Conservation (phyloP, 2,888 invertebrate genomes). For the Allygus modestus region DNA sequence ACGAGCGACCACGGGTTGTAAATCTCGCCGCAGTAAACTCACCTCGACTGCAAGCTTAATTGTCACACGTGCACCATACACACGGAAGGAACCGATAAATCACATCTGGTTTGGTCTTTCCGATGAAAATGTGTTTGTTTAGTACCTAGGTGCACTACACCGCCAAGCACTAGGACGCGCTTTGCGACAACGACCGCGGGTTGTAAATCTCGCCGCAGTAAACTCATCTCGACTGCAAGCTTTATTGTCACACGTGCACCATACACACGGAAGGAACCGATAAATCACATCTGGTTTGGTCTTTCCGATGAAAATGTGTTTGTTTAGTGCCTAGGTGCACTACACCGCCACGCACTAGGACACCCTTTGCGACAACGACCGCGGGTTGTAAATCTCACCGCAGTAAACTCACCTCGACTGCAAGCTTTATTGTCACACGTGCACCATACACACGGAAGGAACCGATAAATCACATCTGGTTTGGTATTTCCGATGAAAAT, state of each 20-base stretch:
- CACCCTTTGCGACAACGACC: background rate
- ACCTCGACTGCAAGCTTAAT: no score
- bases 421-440: background rate
- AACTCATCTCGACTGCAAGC: background rate
- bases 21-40: no score
- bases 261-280: background rate
- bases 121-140: no score
- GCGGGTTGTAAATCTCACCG: background rate
- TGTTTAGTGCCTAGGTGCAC: no score
- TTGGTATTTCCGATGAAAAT: no score
- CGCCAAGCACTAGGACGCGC: background rate
- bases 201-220: background rate
- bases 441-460: background rate
- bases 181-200: background rate
- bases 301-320: no score
- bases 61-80: no score
- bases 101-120: no score
- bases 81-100: no score
- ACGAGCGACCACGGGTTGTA: no score
- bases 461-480: background rate
- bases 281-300: background rate
- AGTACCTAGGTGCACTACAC: no score
- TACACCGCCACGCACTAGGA: no score
- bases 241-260: slow-evolving; percentile 15
- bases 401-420: background rate